These are phyloP conservation scores for Brachionus calyciflorus DNA, from an alignment of 1,140 invertebrate species.

Conservation along the genomic window DNA sequence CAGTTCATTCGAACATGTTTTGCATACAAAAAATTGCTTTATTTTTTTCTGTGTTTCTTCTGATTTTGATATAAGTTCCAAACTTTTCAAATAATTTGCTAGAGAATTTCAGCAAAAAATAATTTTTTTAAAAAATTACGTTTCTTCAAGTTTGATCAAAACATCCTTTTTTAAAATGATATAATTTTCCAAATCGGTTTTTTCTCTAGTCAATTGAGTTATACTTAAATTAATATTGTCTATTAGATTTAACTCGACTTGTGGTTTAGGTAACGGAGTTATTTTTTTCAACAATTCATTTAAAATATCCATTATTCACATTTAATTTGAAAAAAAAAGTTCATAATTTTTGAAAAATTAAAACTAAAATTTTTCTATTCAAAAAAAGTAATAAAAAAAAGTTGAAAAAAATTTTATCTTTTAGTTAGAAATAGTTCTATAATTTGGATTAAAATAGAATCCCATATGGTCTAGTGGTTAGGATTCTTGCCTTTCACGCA, in stretches of 20 bases:
- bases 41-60: neutral
- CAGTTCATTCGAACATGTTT: neutral
- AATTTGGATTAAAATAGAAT: too few relatives aligned
- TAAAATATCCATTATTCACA: constrained; percentile 22
- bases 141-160: neutral
- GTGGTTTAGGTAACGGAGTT: neutral
- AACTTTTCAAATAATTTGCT: too few relatives aligned
- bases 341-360: too few relatives aligned
- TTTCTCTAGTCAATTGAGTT: neutral
- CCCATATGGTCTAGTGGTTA: neutral
- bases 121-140: constrained; percentile 22
- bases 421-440: too few relatives aligned
- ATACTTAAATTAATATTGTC: neutral
- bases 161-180: neutral
- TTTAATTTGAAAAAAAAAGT: too few relatives aligned
- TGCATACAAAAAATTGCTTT: neutral
- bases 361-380: too few relatives aligned
- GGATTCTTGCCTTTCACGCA: neutral
- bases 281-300: neutral
- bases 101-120: too few relatives aligned
- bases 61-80: neutral
- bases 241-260: neutral
- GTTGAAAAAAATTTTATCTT: too few relatives aligned
- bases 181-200: neutral
- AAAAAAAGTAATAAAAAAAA: too few relatives aligned